Evolutionary conservation across 2,113 vertebrate species (phyloP).

Genomic region (Zootoca vivipara): DNA sequence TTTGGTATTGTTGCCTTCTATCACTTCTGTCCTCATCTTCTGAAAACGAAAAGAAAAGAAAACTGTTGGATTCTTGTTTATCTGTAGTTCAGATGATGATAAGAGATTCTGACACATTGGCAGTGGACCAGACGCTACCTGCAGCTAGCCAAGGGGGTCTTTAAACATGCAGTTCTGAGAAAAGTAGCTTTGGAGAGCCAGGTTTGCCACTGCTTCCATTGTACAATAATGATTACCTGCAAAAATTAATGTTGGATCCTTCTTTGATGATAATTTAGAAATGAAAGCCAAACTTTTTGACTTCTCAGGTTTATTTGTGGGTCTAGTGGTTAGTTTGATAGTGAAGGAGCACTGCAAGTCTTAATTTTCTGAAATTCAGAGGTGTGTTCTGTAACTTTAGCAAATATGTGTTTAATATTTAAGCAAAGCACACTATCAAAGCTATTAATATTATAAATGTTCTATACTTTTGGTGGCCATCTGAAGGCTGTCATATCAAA

Average conservation of each 20-base stretch:
- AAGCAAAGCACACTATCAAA: neutral
- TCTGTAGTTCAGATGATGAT: slow-evolving; percentile 55
- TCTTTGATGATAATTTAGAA: slow-evolving; percentile 44
- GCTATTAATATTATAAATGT: neutral
- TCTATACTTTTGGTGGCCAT: neutral
- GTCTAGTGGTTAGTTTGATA: slow-evolving; percentile 1
- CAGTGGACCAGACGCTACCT: slow-evolving; percentile 58
- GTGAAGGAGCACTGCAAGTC: neutral
- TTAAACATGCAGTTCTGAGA: slow-evolving; percentile 70
- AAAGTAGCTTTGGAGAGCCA: slow-evolving; percentile 69
- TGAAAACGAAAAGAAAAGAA: slow-evolving; percentile 53
- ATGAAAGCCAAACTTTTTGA: slow-evolving; percentile 40
- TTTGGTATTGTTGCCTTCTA: slow-evolving; percentile 79
- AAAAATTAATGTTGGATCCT: slow-evolving; percentile 57
- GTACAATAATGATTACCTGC: slow-evolving; percentile 48
- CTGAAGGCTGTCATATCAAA: neutral
- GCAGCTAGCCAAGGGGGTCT: slow-evolving; percentile 68
- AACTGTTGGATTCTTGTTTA: neutral
- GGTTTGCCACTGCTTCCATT: slow-evolving; percentile 66
- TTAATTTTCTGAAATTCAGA: neutral
- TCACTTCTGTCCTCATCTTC: slow-evolving; percentile 64
- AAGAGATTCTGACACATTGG: slow-evolving; percentile 68
- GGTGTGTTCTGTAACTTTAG: neutral
- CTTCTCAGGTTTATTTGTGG: slow-evolving; percentile 31
- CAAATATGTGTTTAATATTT: neutral